phyloP scores from a whole-genome alignment of 1,140 invertebrate genomes.

The Monochamus saltuarius region DNA sequence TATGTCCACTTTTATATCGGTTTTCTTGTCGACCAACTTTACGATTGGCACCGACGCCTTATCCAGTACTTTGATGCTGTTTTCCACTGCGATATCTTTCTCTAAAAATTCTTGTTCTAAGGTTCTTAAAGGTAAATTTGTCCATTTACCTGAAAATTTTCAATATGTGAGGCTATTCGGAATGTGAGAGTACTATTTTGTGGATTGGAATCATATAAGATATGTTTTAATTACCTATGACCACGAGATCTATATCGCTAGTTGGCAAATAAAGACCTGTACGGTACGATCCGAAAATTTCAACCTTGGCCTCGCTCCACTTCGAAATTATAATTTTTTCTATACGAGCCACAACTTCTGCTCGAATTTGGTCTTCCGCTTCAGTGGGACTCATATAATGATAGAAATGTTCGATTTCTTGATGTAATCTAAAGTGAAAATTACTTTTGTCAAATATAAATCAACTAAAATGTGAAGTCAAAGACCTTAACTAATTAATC shows the following conservation, averaged over 20 bases:
- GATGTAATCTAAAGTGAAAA: conserved; percentile 72
- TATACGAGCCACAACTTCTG: conserved; percentile 85
- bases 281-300: conserved; percentile 94
- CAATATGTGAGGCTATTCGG: too few relatives aligned
- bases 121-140: conserved; percentile 84
- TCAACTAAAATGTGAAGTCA: not conserved
- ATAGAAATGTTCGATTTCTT: conserved; percentile 97
- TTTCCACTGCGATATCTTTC: conserved; percentile 82
- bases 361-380: conserved; percentile 83
- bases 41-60: conserved; percentile 97
- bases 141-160: conserved; percentile 84
- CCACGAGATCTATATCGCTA: conserved; percentile 97
- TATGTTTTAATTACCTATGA: conserved; percentile 70
- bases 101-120: conserved; percentile 86
- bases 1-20: conserved; percentile 94
- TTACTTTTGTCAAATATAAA: too few relatives aligned
- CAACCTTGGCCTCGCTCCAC: conserved; percentile 89
- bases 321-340: conserved; percentile 80
- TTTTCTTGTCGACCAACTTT: conserved; percentile 93
- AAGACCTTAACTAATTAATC: too few relatives aligned
- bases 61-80: conserved; percentile 92
- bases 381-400: conserved; percentile 88
- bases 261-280: conserved; percentile 95
- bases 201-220: too few relatives aligned
- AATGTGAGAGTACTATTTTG: too few relatives aligned